phyloP scores from a whole-genome alignment of 2,888 invertebrate species.

The Elysia crispata region DNA sequence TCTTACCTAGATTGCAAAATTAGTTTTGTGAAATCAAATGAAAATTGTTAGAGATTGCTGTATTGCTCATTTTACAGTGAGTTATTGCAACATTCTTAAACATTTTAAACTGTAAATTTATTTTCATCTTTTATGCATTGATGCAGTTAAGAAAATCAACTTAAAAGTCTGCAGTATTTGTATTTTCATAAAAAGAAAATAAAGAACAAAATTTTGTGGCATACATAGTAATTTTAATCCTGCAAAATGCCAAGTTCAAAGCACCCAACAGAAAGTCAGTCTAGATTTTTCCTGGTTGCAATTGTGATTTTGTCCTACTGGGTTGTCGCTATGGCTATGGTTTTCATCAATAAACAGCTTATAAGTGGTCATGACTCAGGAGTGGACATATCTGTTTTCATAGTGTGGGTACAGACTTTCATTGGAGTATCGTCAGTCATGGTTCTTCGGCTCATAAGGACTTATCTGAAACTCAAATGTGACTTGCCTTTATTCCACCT shows the following conservation, averaged over 20 bases:
- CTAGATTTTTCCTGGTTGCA: slow-evolving; percentile 3
- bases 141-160: too few relatives aligned
- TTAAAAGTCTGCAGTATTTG: not conserved
- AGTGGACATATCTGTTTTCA: slow-evolving; percentile 70
- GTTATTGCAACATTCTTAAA: too few relatives aligned
- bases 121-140: too few relatives aligned
- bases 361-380: slow-evolving; percentile 60
- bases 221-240: not conserved
- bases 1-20: too few relatives aligned
- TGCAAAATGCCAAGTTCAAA: not conserved
- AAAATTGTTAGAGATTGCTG: too few relatives aligned
- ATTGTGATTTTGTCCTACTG: slow-evolving; percentile 78
- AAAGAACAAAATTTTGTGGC: not conserved
- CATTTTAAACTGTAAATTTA: too few relatives aligned
- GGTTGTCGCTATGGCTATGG: slow-evolving; percentile 93
- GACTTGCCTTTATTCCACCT: slow-evolving; percentile 11
- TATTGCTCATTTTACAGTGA: too few relatives aligned
- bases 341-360: slow-evolving; percentile 94
- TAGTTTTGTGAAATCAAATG: too few relatives aligned
- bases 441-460: slow-evolving; percentile 57
- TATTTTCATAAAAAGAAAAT: too few relatives aligned
- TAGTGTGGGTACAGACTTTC: slow-evolving; percentile 75
- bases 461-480: slow-evolving; percentile 20
- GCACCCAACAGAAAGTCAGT: not conserved
- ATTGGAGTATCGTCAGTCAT: slow-evolving; percentile 66